A percentile compares a stretch with the other conserved stretches of the same genome.
Conservation (phyloP, 2,113 vertebrate species). For the Taxidea taxus region DNA sequence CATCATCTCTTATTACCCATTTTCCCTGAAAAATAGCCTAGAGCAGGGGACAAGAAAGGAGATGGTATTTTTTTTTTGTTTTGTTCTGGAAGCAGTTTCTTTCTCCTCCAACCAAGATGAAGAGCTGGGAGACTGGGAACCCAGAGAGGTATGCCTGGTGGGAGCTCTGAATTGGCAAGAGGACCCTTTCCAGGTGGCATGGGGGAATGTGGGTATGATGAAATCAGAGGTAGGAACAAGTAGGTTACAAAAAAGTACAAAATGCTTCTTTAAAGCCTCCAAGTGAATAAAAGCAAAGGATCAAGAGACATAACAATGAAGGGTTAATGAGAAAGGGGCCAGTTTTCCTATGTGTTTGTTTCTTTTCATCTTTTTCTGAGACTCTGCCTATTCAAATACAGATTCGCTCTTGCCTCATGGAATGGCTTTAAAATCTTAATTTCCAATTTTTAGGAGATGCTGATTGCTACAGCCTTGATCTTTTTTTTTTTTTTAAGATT, state of each 20-base stretch:
- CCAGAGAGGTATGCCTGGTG: fast-evolving
- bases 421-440: neutral
- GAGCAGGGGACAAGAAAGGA: neutral
- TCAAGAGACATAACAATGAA: neutral
- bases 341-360: neutral
- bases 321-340: neutral
- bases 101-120: neutral
- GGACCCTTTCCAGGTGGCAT: neutral
- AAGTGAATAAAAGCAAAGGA: neutral
- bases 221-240: neutral
- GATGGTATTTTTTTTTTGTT: neutral
- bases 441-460: neutral
- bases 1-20: neutral
- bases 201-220: neutral
- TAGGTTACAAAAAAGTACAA: neutral
- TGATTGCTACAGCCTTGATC: neutral
- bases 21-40: neutral
- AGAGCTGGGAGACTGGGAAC: neutral
- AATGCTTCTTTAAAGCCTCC: neutral
- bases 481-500: no score
- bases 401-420: neutral
- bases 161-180: neutral
- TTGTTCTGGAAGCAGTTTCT: neutral
- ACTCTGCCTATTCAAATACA: neutral
- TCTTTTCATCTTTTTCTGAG: neutral